Conservation (phyloP, 2,888 invertebrate genomes). For the Esperia sulphurella region DNA sequence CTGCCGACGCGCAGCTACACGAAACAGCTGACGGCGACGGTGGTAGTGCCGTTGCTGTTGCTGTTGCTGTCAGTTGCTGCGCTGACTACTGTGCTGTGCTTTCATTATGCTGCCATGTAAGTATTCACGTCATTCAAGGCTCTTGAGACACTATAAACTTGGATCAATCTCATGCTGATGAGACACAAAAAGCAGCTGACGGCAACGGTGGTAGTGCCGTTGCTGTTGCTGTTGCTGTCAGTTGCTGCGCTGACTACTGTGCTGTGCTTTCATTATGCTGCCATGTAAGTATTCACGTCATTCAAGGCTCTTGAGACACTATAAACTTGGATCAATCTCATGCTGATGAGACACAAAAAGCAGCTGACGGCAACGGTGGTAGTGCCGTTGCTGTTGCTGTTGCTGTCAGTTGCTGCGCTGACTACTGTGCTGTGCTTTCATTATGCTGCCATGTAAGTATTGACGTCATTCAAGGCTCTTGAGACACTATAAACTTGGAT, state of each 20-base stretch:
- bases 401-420: slow-evolving; percentile 82
- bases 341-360: slow-evolving; percentile 84
- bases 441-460: slow-evolving; percentile 87
- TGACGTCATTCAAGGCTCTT: neutral
- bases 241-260: slow-evolving; percentile 84
- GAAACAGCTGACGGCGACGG: slow-evolving; percentile 83
- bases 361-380: slow-evolving; percentile 85
- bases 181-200: slow-evolving; percentile 85
- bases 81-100: slow-evolving; percentile 85
- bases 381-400: slow-evolving; percentile 83
- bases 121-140: slow-evolving; percentile 41
- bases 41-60: slow-evolving; percentile 84
- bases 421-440: slow-evolving; percentile 87
- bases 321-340: no score
- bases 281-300: slow-evolving; percentile 81
- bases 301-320: neutral
- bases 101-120: slow-evolving; percentile 88
- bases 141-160: no score
- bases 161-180: no score
- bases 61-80: slow-evolving; percentile 83
- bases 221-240: slow-evolving; percentile 82
- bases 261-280: slow-evolving; percentile 87
- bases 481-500: no score
- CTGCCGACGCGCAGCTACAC: slow-evolving; percentile 85
- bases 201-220: slow-evolving; percentile 84